A percentile compares a stretch with the other conserved stretches of the same genome.
These are phyloP conservation scores for Nipponia nippon DNA, from an alignment of 2,113 vertebrate species.

Conservation along the genomic window DNA sequence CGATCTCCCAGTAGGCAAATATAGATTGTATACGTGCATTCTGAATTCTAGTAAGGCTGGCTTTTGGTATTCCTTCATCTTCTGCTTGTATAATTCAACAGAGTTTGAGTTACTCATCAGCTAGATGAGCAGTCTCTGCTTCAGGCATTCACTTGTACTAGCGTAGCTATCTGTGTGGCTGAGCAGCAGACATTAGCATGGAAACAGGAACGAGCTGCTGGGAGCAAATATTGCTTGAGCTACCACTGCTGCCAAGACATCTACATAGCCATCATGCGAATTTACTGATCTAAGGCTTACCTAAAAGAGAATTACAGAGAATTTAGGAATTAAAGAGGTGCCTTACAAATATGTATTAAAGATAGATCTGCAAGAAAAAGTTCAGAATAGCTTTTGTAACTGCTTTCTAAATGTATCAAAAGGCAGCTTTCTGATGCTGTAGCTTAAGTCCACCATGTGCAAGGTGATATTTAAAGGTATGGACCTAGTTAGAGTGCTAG, in stretches of 20 bases:
- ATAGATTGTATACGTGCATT: not conserved
- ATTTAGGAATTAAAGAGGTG: not conserved
- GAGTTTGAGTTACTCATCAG: not conserved
- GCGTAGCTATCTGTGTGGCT: accelerated
- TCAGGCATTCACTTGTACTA: not conserved
- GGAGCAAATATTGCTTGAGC: not conserved
- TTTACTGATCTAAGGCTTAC: not conserved
- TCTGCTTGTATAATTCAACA: not conserved
- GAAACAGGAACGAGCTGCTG: not conserved
- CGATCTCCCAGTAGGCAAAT: not conserved
- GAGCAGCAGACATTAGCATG: not conserved
- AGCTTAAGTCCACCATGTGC: not conserved
- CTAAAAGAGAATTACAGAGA: not conserved
- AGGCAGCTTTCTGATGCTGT: not conserved
- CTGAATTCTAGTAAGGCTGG: not conserved
- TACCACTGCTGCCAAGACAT: not conserved
- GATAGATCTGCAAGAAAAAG: not conserved
- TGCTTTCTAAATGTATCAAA: not conserved
- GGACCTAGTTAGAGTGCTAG: not conserved
- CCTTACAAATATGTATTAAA: not conserved
- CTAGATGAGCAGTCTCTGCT: not conserved
- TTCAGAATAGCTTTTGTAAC: not conserved
- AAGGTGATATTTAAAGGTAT: not conserved
- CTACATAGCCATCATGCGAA: not conserved
- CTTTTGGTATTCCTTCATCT: not conserved